These are phyloP conservation scores for Ephestia elutella DNA, from an alignment of 1,140 invertebrate species.

Conservation along the genomic window DNA sequence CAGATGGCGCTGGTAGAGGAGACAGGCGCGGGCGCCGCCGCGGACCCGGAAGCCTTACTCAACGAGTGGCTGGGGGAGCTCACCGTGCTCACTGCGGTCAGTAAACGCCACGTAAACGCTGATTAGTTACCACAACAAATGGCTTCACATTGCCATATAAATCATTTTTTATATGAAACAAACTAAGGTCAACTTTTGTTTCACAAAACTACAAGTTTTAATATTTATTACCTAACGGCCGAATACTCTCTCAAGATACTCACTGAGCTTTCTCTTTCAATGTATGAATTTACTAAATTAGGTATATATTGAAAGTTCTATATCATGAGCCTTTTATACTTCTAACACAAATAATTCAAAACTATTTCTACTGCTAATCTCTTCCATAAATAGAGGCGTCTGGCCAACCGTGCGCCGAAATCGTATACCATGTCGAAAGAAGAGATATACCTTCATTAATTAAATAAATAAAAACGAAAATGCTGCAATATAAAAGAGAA, in stretches of 20 bases:
- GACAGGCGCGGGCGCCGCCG: slow-evolving; percentile 49
- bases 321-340: too few species aligned
- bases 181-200: too few species aligned
- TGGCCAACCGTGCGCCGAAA: slow-evolving; percentile 9
- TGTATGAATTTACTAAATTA: too few species aligned
- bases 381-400: slow-evolving; percentile 8
- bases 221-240: too few species aligned
- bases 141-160: too few species aligned
- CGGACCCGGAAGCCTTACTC: slow-evolving; percentile 75
- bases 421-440: slow-evolving; percentile 6
- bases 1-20: slow-evolving; percentile 66
- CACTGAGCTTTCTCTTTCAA: too few species aligned
- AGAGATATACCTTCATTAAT: slow-evolving; percentile 9
- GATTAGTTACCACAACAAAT: too few species aligned
- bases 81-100: slow-evolving; percentile 75
- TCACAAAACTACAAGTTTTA: too few species aligned
- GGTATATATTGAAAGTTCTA: too few species aligned
- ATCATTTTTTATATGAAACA: too few species aligned
- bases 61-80: slow-evolving; percentile 77
- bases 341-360: too few species aligned
- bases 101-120: slow-evolving; percentile 38
- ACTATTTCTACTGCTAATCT: slow-evolving; percentile 4
- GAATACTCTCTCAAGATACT: too few species aligned
- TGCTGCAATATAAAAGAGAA: slow-evolving; percentile 20
- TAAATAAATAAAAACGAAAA: slow-evolving; percentile 23